Base-by-base conservation (phyloP, 2,888 invertebrate species). In the Cataglyphis rosenhaueri region DNA sequence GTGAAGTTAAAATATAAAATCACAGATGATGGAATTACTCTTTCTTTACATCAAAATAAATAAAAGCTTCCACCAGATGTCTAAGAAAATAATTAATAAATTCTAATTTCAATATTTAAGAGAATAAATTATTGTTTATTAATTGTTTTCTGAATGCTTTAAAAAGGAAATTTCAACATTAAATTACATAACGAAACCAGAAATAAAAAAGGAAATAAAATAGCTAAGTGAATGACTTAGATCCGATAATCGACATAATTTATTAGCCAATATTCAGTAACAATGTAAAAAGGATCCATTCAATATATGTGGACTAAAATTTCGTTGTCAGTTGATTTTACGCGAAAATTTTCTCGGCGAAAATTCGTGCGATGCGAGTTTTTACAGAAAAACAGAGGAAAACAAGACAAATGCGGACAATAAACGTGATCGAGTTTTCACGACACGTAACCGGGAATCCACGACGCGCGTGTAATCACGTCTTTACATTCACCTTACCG, bases 331-430 rank as follows among this genome's bases (percentile, higher is more conserved):
- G 1, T 32, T 57, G 59, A 55, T 57, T 35, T 59, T 25, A 0
- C 38, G 15, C 3, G 18, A 38, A 38, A 38, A 38, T 38, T 38
- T 32, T 52, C 18, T 21, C 6, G 8, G 32, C 44, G 9, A 41
- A 57, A 29, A 76, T 55, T 76, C 55, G 70, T 76, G 70, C 38
- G 66, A n/a, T 35, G 21, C 52, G 71, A 15, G 44, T 21, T 29
- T 41, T 76, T n/a, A 57, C 70, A 76, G 52, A 68, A 70, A 57
- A 78, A 71, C 78, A 71, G 41, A 57, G 44, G 38, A 71, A 78
- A 59, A 70, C 73, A 71, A 18, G 59, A 57, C 71, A 59, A 52
- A 52, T 59, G 59, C 78, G 76, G 76, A 76, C 76, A 68, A 76
- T 70, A 76, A 41, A 76, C 68, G 76, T 68, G 29, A 32, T 62